These are phyloP conservation scores for Subanguina moxae DNA, from an alignment of 1,140 invertebrate genomes.

Conservation along the genomic window DNA sequence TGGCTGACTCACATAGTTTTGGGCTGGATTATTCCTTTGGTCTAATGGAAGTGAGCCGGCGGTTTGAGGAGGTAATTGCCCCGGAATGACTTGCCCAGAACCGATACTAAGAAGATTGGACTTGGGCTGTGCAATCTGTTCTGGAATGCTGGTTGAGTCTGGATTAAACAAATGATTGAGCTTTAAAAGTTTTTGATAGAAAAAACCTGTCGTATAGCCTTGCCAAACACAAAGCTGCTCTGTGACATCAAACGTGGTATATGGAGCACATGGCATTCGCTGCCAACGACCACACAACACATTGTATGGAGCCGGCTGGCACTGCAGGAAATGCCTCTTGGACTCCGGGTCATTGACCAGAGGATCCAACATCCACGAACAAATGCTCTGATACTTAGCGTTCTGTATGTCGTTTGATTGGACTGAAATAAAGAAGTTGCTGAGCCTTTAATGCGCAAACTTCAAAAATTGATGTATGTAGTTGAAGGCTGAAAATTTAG, in stretches of 20 bases:
- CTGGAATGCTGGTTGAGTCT: no score
- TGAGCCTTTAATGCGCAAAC: no score
- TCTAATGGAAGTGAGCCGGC: no score
- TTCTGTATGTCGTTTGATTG: constrained; percentile 21
- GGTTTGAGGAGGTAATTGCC: background rate
- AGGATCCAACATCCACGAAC: constrained; percentile 58
- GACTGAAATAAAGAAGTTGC: constrained; percentile 19
- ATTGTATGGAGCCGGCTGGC: constrained; percentile 58
- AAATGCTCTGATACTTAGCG: constrained; percentile 49
- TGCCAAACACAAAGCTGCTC: constrained; percentile 57
- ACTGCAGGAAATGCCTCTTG: constrained; percentile 40
- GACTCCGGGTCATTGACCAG: constrained; percentile 52
- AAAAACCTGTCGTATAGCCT: no score
- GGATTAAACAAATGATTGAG: no score
- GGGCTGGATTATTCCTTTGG: no score
- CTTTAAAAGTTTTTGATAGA: no score
- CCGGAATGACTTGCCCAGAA: background rate
- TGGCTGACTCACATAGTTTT: no score
- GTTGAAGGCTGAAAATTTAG: no score
- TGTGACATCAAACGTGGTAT: constrained; percentile 48
- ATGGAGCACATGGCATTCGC: constrained; percentile 58
- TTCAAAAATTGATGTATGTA: no score
- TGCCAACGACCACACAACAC: constrained; percentile 58
- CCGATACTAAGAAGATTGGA: background rate
- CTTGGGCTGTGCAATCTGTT: background rate